phyloP scores from a whole-genome alignment of 2,888 invertebrate genomes.

The Apamea monoglypha region DNA sequence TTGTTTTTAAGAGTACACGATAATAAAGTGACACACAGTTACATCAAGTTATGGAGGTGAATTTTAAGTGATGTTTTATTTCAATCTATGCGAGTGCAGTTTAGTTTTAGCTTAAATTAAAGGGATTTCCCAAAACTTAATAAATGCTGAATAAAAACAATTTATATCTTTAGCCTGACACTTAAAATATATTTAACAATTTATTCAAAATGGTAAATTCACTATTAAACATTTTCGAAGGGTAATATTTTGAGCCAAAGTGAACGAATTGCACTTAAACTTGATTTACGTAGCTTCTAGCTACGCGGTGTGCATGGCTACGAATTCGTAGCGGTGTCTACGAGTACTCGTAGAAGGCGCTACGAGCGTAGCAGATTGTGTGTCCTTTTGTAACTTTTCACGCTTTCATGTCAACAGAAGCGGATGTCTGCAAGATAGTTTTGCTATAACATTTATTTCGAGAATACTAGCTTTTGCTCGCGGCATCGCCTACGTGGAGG shows the following conservation, averaged over 20 bases:
- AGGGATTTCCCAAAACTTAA: neutral
- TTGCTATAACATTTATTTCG: neutral
- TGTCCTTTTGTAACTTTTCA: constrained; percentile 25
- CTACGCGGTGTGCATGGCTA: constrained; percentile 65
- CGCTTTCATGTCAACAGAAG: constrained; percentile 6
- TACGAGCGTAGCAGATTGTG: constrained; percentile 49
- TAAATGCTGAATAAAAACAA: neutral
- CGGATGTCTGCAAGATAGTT: neutral
- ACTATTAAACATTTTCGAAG: constrained; percentile 15
- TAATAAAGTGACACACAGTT: neutral
- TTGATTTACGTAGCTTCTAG: constrained; percentile 56
- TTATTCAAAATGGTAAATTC: constrained; percentile 13
- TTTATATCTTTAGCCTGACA: neutral
- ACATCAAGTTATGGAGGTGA: neutral
- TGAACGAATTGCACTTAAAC: constrained; percentile 44
- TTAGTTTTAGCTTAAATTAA: neutral
- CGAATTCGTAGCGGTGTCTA: constrained; percentile 65
- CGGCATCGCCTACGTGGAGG: neutral
- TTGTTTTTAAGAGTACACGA: neutral
- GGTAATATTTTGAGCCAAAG: constrained; percentile 43
- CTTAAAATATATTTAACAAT: neutral
- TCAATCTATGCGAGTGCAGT: neutral
- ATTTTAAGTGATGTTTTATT: neutral
- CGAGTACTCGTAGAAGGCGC: constrained; percentile 54
- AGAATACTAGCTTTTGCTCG: neutral